Evolutionary conservation across 1,140 invertebrate species (phyloP), one percentile per base, ranked within the genome.

Genomic region (Sminthurides bifidus): DNA sequence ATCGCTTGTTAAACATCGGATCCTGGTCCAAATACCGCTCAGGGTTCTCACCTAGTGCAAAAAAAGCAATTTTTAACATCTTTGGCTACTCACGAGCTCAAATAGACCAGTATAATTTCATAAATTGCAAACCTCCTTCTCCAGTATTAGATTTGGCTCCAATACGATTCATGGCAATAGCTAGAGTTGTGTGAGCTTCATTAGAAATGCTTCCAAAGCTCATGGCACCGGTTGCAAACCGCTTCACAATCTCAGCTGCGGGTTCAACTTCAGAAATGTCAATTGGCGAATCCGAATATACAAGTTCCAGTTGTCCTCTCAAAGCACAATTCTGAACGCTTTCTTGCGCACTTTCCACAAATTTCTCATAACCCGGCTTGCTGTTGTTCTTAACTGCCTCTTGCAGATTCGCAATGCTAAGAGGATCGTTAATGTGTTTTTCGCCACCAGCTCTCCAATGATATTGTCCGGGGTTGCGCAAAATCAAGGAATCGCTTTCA

Each of bases 91-190:
- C n/a, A n/a, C n/a, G n/a, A n/a, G n/a, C n/a, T n/a, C n/a, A n/a
- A n/a, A 35, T 10, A 35, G 33, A 35, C 10, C 33, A 35, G 33
- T 10, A n/a, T 10, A 35, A n/a, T 10, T 10, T 10, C 33, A 35
- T 10, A 35, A 35, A 10, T 12, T 50, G 54, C 46, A 29, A 61
- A 64, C 81, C 82, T 54, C 92, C 93, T 73, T 97, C 93, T 17
- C 93, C 93, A 1, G 93, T 97, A 70, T 98, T 98, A 45, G 91
- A 95, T 74, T 96, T 96, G 38, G 85, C 92, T 1, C 88, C 87
- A 61, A 95, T 83, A 55, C 84, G 76, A 71, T 99, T 99, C 95
- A 98, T 98, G 2, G 94, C 94, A 52, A 95, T 79, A 2, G 95
- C 94, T 14, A 98, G 73, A 0, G 93, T 89, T 26, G 83, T 80